phyloP scores from a whole-genome alignment of 1,140 invertebrate species.

The Lerema accius region DNA sequence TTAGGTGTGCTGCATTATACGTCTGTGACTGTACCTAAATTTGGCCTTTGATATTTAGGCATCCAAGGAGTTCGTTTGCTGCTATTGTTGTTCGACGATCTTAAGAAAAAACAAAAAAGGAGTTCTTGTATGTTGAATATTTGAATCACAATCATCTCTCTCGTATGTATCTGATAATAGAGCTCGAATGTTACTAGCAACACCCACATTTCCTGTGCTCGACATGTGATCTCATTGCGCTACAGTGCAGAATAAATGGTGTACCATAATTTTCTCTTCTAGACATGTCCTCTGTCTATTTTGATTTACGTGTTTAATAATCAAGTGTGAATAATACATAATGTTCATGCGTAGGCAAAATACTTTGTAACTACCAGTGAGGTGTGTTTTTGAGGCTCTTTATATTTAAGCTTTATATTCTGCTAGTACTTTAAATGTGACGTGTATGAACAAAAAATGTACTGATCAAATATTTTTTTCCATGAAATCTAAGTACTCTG shows the following conservation, averaged over 20 bases:
- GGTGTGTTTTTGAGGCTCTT: slow-evolving; percentile 14
- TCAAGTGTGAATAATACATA: slow-evolving; percentile 16
- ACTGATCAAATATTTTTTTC: slow-evolving; percentile 24
- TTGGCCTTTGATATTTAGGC: slow-evolving; percentile 52
- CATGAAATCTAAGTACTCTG: not conserved
- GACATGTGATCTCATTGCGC: slow-evolving; percentile 26
- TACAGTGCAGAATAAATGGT: slow-evolving; percentile 23
- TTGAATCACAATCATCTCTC: slow-evolving; percentile 41
- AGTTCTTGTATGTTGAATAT: slow-evolving; percentile 31
- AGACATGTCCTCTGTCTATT: slow-evolving; percentile 19
- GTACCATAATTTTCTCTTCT: slow-evolving; percentile 14
- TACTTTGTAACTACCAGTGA: too few species aligned
- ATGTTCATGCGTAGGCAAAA: slow-evolving; percentile 8
- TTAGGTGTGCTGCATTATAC: slow-evolving; percentile 50
- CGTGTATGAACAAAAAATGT: slow-evolving; percentile 9
- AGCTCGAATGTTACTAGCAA: slow-evolving; percentile 34
- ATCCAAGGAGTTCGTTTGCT: slow-evolving; percentile 53
- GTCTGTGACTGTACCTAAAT: slow-evolving; percentile 52
- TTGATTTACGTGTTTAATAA: slow-evolving; percentile 24
- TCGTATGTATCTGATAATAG: slow-evolving; percentile 31
- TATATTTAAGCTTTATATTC: slow-evolving; percentile 2
- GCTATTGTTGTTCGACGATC: slow-evolving; percentile 55
- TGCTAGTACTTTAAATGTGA: slow-evolving; percentile 7
- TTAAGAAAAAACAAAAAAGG: slow-evolving; percentile 40
- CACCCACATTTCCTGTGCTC: slow-evolving; percentile 38